Percentiles rank a stretch among this genome's conserved stretches.
These are phyloP conservation scores for Heliconius eleuchia DNA, from an alignment of 1,140 invertebrate species.

Conservation along the genomic window DNA sequence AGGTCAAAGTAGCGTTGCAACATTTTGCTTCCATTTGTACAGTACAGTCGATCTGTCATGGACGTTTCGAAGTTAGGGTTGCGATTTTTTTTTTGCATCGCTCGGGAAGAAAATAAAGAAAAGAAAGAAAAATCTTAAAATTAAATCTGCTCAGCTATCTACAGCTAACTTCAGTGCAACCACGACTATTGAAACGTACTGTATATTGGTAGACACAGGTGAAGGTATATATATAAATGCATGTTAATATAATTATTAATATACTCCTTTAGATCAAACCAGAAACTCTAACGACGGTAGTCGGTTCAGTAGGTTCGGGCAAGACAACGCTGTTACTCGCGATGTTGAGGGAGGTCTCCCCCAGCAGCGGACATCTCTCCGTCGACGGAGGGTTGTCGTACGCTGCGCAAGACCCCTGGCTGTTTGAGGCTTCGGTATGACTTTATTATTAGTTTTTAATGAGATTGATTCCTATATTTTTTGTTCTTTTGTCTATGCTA, in stretches of 20 bases:
- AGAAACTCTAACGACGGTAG: slow-evolving; percentile 81
- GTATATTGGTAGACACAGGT: neutral
- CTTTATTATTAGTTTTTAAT: neutral
- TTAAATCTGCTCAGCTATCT: no score
- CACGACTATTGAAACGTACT: no score
- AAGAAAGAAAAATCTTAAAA: no score
- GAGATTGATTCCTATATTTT: no score
- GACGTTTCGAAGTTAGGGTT: no score
- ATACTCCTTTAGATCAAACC: slow-evolving; percentile 77
- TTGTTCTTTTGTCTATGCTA: no score
- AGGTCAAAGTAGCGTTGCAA: no score
- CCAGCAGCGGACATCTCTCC: slow-evolving; percentile 65
- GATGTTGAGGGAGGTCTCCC: slow-evolving; percentile 87
- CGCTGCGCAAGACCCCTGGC: slow-evolving; percentile 86
- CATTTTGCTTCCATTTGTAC: no score
- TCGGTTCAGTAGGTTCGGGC: slow-evolving; percentile 85
- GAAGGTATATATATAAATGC: neutral
- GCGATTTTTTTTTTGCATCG: no score
- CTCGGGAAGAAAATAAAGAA: no score
- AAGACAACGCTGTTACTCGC: slow-evolving; percentile 90
- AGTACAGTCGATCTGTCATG: no score
- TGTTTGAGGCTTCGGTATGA: slow-evolving; percentile 80
- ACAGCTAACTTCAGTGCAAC: no score
- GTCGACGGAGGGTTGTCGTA: slow-evolving; percentile 65
- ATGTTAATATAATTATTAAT: neutral